Evolutionary conservation across 2,888 invertebrate genomes (phyloP), one percentile per base, ranked within the genome.

Genomic region (Tachina grossa): DNA sequence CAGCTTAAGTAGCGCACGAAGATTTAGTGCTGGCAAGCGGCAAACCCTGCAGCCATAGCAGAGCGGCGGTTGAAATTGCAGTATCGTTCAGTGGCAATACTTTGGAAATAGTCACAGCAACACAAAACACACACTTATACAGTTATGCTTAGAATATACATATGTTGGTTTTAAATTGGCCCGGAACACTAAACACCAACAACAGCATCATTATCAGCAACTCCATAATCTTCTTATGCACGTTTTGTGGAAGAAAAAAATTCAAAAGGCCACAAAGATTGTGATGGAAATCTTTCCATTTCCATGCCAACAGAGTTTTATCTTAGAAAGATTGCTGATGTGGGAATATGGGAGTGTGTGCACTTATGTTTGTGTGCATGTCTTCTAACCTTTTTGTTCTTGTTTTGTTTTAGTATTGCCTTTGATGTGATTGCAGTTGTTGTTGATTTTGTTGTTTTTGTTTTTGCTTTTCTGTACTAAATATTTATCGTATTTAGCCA

Each of bases 1-100:
- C 78, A 74, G 85, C 69, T 82, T 75, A 82, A 71, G 66, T 57
- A 72, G 51, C 16, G 71, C 63, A 76, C n/a, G 22, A 80, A 57
- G 61, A 65, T 80, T 72, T 65, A 57, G 43, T 65, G n/a, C 39
- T 57, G 19, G 66, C 41, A 57, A 11, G 13, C 2, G 8, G 14
- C 13, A 66, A 22, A 22, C 53, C 10, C n/a, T 31, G 45, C 63
- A 65, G 49, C 71, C 55, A 31, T 45, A 77, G 57, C 65, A 66
- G 71, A 65, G 65, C 65, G 47, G 76, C 57, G 57, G 43, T 76
- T 65, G n/a, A 61, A 31, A 55, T 43, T 57, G 65, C 47, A 65
- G 41, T 65, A 77, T 45, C 41, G 39, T 51, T 81, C 43, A 31
- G 39, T 77, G 65, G n/a, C 59, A 39, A 66, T 66, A 66, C 57